Conservation (phyloP, 2,797 vertebrate species). For the Phalanger gymnotis region DNA sequence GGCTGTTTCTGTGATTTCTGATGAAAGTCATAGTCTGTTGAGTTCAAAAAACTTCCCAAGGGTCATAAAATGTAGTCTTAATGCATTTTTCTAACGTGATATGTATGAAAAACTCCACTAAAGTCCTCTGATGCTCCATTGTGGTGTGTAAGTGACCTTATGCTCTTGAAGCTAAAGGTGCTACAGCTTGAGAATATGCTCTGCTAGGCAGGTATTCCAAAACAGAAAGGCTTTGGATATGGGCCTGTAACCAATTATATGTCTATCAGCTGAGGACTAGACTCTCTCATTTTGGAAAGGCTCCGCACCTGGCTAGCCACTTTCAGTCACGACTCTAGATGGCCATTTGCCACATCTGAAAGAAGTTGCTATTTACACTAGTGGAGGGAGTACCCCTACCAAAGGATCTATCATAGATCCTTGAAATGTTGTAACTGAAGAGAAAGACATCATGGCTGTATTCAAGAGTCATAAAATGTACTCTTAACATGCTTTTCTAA, state of each 20-base stretch:
- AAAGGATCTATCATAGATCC: neutral
- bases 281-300: neutral
- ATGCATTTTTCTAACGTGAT: neutral
- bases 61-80: neutral
- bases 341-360: too few relatives aligned
- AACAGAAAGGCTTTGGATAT: neutral
- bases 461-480: neutral
- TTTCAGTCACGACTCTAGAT: neutral
- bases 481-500: neutral
- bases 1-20: neutral
- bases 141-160: neutral
- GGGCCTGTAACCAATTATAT: neutral
- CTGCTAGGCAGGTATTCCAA: neutral
- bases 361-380: too few relatives aligned
- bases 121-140: neutral
- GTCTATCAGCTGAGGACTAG: neutral
- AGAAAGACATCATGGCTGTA: neutral
- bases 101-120: neutral
- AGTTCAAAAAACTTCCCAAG: neutral
- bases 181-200: neutral
- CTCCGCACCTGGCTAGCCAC: neutral
- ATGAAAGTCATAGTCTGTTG: neutral
- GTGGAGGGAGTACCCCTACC: too few relatives aligned
- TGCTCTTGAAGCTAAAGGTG: neutral
- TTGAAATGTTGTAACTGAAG: neutral